These are phyloP conservation scores for Rotaria sp. DNA, from an alignment of 2,888 invertebrate species.

Conservation along the genomic window DNA sequence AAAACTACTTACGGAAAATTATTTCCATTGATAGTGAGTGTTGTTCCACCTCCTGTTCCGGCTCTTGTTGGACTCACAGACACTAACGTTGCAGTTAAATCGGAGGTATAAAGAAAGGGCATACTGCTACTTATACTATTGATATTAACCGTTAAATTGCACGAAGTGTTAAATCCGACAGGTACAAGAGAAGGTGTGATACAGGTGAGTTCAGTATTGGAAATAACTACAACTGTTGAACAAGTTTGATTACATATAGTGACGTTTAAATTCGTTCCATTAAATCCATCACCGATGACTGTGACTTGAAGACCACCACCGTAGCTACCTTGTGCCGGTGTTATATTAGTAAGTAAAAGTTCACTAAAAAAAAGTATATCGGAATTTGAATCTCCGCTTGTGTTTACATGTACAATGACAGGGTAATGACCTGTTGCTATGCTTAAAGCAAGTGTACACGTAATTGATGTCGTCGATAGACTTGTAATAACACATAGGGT, in stretches of 20 bases:
- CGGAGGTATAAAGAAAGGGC: neutral
- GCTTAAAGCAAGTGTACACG: neutral
- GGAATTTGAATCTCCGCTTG: neutral
- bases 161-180: neutral
- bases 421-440: neutral
- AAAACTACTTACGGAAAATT: slow-evolving; percentile 30
- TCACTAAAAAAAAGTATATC: neutral
- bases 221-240: neutral
- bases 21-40: slow-evolving; percentile 30
- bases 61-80: slow-evolving; percentile 18
- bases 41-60: slow-evolving; percentile 40
- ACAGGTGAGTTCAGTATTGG: neutral
- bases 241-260: neutral
- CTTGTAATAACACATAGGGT: neutral
- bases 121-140: neutral
- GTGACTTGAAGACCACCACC: slow-evolving; percentile 26
- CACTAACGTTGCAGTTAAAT: slow-evolving; percentile 6
- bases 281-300: slow-evolving; percentile 33
- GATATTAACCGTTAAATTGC: neutral
- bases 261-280: neutral
- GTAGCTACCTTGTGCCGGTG: neutral
- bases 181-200: neutral
- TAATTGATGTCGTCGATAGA: slow-evolving; percentile 13
- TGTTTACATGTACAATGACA: neutral
- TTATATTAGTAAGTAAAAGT: neutral